These are phyloP conservation scores for Colistium nudipinnis DNA, from an alignment of 2,113 vertebrate genomes.

Conservation along the genomic window DNA sequence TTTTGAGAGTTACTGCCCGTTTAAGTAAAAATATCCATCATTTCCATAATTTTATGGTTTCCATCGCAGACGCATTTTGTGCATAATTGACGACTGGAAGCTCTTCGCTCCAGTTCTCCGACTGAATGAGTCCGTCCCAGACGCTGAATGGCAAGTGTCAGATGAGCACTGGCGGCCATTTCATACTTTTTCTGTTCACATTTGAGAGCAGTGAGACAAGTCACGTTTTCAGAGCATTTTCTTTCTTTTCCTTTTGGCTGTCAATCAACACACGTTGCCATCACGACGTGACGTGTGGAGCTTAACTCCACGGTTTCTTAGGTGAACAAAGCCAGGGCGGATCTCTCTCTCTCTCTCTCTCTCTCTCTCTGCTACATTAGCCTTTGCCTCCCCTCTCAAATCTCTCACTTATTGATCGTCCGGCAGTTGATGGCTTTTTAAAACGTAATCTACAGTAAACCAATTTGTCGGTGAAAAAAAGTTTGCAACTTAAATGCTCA, in stretches of 20 bases:
- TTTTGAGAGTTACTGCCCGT: not conserved
- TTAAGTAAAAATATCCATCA: not conserved
- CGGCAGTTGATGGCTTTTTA: not conserved
- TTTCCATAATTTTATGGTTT: constrained; percentile 19
- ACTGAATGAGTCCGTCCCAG: constrained; percentile 53
- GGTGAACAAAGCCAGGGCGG: constrained; percentile 49
- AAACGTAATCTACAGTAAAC: constrained; percentile 4
- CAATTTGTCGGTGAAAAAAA: constrained; percentile 22
- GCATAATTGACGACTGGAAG: not conserved
- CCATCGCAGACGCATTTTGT: constrained; percentile 6
- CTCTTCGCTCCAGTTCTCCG: constrained; percentile 44
- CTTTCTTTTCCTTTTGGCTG: constrained; percentile 23
- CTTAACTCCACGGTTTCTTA: constrained; percentile 54
- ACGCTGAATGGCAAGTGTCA: constrained; percentile 43
- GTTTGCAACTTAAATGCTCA: not conserved
- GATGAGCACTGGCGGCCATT: constrained; percentile 40
- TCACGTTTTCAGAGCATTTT: constrained; percentile 44
- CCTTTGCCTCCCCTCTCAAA: constrained; percentile 36
- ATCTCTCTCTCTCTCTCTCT: no score
- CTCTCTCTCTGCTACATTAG: constrained; percentile 63
- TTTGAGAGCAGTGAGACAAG: constrained; percentile 27
- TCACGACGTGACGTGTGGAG: no score
- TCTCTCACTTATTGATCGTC: no score
- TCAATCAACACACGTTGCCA: constrained; percentile 56
- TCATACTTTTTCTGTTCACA: constrained; percentile 40